A percentile compares a stretch with the other conserved stretches of the same genome.
Conservation (phyloP, 2,113 vertebrate species). For the Serinus canaria region DNA sequence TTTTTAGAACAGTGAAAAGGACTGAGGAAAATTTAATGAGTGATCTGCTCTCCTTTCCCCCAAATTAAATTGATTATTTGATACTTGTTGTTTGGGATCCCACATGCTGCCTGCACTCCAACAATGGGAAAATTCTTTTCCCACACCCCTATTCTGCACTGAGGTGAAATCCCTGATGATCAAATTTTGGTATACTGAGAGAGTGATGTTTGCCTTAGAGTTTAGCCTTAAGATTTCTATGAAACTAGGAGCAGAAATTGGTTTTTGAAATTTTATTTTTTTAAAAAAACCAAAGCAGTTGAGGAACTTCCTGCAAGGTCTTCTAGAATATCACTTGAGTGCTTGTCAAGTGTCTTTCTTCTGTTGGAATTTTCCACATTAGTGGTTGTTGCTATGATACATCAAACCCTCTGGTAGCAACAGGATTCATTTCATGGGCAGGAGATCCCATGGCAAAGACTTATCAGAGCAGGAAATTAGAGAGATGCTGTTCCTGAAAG, state of each 20-base stretch:
- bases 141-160: background rate
- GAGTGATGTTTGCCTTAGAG: background rate
- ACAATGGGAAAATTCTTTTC: background rate
- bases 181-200: background rate
- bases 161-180: background rate
- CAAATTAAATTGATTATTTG: background rate
- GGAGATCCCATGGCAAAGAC: conserved; percentile 48
- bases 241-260: background rate
- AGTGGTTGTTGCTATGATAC: background rate
- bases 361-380: background rate
- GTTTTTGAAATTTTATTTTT: background rate
- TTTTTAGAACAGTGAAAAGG: background rate
- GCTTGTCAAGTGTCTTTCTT: background rate
- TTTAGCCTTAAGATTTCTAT: background rate
- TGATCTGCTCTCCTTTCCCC: background rate
- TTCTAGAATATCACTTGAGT: background rate
- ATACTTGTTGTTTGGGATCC: background rate
- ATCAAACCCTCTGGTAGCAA: background rate
- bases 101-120: too few relatives aligned
- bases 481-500: conserved; percentile 18
- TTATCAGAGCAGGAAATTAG: conserved; percentile 58
- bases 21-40: background rate
- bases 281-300: background rate
- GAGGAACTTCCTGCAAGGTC: background rate
- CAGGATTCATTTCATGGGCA: conserved; percentile 59